Percentiles rank a stretch among this genome's conserved stretches.
These are phyloP conservation scores for Sigmodon hispidus DNA, from an alignment of 2,113 vertebrate species.

Conservation along the genomic window DNA sequence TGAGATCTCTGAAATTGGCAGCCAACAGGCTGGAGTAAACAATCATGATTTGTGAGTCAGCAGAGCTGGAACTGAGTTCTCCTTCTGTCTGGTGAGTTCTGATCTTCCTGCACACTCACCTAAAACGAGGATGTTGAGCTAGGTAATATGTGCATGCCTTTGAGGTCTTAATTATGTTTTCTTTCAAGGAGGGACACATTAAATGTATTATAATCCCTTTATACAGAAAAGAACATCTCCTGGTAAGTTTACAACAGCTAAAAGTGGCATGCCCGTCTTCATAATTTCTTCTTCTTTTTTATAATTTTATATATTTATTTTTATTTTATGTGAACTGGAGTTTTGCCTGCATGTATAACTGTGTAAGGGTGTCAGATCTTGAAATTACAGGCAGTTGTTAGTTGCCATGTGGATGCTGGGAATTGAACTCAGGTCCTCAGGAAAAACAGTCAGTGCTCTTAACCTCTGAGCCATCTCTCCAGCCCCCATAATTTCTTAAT, in stretches of 20 bases:
- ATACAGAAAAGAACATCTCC: background rate
- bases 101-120: background rate
- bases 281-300: no score
- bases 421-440: no score
- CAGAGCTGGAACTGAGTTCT: background rate
- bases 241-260: background rate
- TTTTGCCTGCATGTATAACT: no score
- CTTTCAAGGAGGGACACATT: background rate
- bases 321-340: no score
- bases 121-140: background rate
- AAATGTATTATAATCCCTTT: background rate
- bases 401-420: no score
- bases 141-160: background rate
- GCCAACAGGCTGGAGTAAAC: background rate
- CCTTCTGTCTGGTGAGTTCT: background rate
- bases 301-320: no score
- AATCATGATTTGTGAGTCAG: background rate
- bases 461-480: no score
- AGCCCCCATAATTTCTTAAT: background rate
- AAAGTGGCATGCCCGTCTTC: background rate
- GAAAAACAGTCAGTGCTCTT: no score
- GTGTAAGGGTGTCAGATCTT: no score
- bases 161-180: background rate
- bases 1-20: constrained; percentile 13
- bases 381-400: no score